Conservation (phyloP, 2,888 invertebrate genomes). For the Cosmorhoe ocellata region DNA sequence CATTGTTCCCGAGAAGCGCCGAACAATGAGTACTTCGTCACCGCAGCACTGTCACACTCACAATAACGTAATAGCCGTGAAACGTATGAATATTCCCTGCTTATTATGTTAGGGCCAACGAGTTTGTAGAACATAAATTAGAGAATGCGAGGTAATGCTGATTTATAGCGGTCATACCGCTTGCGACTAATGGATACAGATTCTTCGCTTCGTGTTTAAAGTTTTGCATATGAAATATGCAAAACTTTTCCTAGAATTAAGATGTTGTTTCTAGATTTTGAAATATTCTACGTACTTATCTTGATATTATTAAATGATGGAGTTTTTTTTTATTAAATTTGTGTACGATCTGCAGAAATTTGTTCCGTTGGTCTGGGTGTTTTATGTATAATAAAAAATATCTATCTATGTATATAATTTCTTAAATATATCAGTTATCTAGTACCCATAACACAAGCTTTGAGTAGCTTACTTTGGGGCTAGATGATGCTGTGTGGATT, state of each 20-base stretch:
- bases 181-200: slow-evolving; percentile 18
- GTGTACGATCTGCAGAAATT: no score
- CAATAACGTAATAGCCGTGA: slow-evolving; percentile 41
- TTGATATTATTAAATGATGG: no score
- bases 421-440: no score
- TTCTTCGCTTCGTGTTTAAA: slow-evolving; percentile 10
- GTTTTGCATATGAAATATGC: slow-evolving; percentile 5
- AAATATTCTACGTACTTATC: no score
- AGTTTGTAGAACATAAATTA: slow-evolving; percentile 40
- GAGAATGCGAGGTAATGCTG: slow-evolving; percentile 37
- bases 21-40: slow-evolving; percentile 44
- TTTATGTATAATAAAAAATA: no score
- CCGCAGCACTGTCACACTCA: slow-evolving; percentile 37
- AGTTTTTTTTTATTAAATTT: no score
- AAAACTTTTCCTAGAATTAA: slow-evolving; percentile 1
- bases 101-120: slow-evolving; percentile 28
- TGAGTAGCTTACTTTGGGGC: no score
- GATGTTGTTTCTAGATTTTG: neutral
- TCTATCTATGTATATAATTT: no score
- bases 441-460: no score
- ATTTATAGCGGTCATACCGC: slow-evolving; percentile 28
- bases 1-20: slow-evolving; percentile 40
- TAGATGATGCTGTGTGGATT: no score
- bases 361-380: no score
- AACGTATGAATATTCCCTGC: slow-evolving; percentile 51